phyloP scores from a whole-genome alignment of 2,113 vertebrate genomes.

The Charadrius vociferus region DNA sequence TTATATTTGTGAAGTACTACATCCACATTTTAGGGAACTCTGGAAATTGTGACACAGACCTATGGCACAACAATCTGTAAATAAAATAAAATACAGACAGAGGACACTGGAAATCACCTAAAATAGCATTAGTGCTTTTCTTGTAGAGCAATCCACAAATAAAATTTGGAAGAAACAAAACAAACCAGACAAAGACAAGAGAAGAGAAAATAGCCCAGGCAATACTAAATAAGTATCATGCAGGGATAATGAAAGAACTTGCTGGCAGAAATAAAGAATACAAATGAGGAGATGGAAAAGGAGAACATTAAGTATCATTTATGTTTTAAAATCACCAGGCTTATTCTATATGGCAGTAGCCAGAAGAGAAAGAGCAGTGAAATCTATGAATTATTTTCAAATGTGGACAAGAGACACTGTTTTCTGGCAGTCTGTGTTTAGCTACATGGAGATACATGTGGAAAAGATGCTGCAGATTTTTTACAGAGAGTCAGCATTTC shows the following conservation, averaged over 20 bases:
- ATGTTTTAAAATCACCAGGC: neutral
- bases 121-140: neutral
- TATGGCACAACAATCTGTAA: neutral
- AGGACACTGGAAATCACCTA: conserved; percentile 1
- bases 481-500: neutral
- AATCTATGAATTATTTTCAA: conserved; percentile 9
- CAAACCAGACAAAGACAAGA: neutral
- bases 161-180: conserved; percentile 26
- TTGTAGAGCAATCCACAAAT: neutral
- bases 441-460: neutral
- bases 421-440: neutral
- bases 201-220: neutral
- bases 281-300: neutral
- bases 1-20: neutral
- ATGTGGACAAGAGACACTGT: neutral
- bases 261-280: conserved; percentile 24
- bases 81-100: neutral
- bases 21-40: neutral
- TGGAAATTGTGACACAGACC: neutral
- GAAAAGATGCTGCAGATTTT: neutral
- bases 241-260: conserved; percentile 12
- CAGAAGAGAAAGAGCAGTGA: neutral
- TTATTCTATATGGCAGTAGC: neutral
- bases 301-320: neutral
- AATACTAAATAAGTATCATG: neutral